Conservation (phyloP, 1,140 invertebrate species). For the Chionoecetes opilio region DNA sequence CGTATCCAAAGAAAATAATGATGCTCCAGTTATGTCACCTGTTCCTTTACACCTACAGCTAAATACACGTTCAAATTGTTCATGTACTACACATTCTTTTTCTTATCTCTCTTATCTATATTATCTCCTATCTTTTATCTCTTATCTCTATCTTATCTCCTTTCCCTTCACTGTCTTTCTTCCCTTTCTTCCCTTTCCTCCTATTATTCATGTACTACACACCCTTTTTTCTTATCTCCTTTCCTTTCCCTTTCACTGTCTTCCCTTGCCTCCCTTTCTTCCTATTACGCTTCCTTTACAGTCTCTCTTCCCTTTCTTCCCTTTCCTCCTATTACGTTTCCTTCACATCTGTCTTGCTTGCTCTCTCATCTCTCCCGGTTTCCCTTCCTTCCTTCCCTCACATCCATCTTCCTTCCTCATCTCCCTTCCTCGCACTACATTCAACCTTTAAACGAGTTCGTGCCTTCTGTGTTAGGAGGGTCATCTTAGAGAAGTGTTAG, state of each 20-base stretch:
- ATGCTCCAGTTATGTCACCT: no score
- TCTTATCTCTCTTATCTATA: no score
- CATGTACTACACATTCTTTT: no score
- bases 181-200: no score
- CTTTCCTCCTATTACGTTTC: neutral
- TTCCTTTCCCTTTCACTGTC: no score
- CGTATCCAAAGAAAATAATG: no score
- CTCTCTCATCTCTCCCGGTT: neutral
- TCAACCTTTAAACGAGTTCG: neutral
- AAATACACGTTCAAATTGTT: no score
- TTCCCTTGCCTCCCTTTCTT: neutral
- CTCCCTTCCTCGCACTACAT: neutral
- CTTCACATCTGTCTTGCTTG: neutral
- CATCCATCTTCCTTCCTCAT: slow-evolving; percentile 6
- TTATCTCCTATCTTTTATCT: no score
- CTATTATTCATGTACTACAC: no score
- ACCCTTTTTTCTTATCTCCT: neutral
- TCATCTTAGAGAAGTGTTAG: neutral
- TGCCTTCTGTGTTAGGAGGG: neutral
- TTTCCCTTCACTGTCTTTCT: no score
- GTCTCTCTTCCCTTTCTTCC: neutral
- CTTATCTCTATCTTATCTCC: no score
- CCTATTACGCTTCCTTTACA: neutral
- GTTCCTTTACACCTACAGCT: no score
- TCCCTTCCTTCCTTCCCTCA: neutral